Base-by-base conservation (phyloP, 2,888 invertebrate genomes). In the Bellardia pandia region DNA sequence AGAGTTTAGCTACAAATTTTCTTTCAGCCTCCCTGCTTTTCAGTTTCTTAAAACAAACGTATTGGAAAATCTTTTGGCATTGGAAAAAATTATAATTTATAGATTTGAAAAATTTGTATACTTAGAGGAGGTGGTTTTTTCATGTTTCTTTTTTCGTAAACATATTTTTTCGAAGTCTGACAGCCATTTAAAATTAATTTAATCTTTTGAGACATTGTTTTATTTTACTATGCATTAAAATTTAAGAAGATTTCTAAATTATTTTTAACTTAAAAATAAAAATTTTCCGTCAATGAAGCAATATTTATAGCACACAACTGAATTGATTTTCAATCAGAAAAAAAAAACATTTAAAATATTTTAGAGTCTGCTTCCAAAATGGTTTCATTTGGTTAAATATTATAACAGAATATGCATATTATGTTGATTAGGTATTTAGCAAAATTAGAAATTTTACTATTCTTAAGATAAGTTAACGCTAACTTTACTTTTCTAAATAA, bases 141-240 rank as follows among this genome's bases (percentile, higher is more conserved):
- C 37, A 60, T 60, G 4, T 30, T 37, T 8, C 23, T 30, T 60
- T 33, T 60, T 60, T 16, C 6, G 37, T 37, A 4, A 6, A 6
- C 4, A 6, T 37, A 45, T 62, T 11, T 13, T 8, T 16, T 16
- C 23, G 42, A 68, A 45, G 56, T 71, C n/a, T 62, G 69, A 51
- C 60, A 79, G 40, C 11, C 6, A 51, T 71, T 71, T 30, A 13
- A 66, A 77, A 77, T 56, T 66, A 62, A 62, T 79, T 69, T 60
- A 3, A 60, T 79, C n/a, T n/a, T 23, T 40, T 71, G 14, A 71
- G 77, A 56, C 77, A 77, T 68, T 78, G 11, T 37, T 11, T 16
- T 48, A 62, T 78, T 2, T 42, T 30, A 30, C 13, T 6, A 2
- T 69, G 16, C 13, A 33, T 16, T 68, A 60, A n/a, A 11, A 66